phyloP scores from a whole-genome alignment of 2,888 invertebrate genomes.

The Cheilosia pagana region DNA sequence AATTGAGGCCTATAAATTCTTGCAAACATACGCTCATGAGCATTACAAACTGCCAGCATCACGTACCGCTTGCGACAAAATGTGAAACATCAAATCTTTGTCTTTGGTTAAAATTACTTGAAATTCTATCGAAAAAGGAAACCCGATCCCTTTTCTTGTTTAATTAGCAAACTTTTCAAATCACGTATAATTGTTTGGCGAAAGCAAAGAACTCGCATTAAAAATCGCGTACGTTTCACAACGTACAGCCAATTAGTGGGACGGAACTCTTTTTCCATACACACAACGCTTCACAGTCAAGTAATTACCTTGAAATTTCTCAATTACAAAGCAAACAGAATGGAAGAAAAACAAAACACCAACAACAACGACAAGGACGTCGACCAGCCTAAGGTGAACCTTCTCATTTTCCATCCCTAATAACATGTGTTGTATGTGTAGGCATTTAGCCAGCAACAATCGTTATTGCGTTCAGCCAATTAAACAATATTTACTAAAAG shows the following conservation, averaged over 20 bases:
- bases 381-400: slow-evolving; percentile 24
- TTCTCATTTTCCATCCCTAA: slow-evolving; percentile 15
- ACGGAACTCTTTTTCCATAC: slow-evolving; percentile 22
- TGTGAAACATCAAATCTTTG: slow-evolving; percentile 19
- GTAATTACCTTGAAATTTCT: slow-evolving; percentile 75
- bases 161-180: slow-evolving; percentile 71
- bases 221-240: slow-evolving; percentile 46
- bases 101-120: background rate
- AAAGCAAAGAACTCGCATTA: slow-evolving; percentile 49
- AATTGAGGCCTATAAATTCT: too few relatives aligned
- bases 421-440: slow-evolving; percentile 33
- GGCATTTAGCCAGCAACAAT: slow-evolving; percentile 49
- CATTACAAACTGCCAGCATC: background rate
- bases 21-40: too few relatives aligned
- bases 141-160: slow-evolving; percentile 33
- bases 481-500: slow-evolving; percentile 71
- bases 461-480: slow-evolving; percentile 68
- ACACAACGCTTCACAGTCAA: slow-evolving; percentile 17
- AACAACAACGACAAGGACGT: slow-evolving; percentile 13
- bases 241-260: slow-evolving; percentile 60
- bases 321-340: slow-evolving; percentile 67
- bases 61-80: slow-evolving; percentile 2
- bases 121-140: slow-evolving; percentile 41
- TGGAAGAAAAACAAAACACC: background rate
- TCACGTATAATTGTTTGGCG: slow-evolving; percentile 59